A percentile compares a stretch with the other conserved stretches of the same genome.
These are phyloP conservation scores for Plutomurus gul DNA, from an alignment of 1,140 invertebrate genomes.

Conservation along the genomic window DNA sequence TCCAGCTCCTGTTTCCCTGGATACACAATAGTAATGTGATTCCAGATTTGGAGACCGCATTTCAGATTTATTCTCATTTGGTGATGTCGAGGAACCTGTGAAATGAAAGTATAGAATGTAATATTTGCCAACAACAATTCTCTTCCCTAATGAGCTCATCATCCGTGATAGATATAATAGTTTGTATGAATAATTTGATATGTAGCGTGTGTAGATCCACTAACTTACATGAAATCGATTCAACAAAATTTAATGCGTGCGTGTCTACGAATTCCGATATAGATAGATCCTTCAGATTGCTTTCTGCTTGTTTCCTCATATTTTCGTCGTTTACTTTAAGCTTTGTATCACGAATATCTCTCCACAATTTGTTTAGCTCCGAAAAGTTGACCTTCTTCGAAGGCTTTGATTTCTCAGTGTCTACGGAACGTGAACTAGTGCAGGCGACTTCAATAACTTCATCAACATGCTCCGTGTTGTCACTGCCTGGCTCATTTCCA, in stretches of 20 bases:
- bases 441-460: background rate
- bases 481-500: background rate
- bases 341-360: slow-evolving; percentile 42
- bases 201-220: too few species aligned
- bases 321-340: slow-evolving; percentile 32
- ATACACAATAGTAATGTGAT: background rate
- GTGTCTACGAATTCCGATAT: background rate
- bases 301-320: slow-evolving; percentile 5
- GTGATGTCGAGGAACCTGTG: background rate
- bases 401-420: background rate
- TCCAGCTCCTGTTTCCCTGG: background rate
- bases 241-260: background rate
- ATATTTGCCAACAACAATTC: background rate
- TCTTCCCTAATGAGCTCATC: too few species aligned
- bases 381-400: slow-evolving; percentile 33
- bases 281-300: background rate
- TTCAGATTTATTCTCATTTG: background rate
- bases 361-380: slow-evolving; percentile 36
- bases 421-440: background rate
- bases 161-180: background rate
- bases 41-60: too few species aligned
- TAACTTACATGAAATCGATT: too few species aligned
- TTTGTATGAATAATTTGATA: background rate
- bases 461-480: background rate
- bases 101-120: background rate